A percentile compares a stretch with the other conserved stretches of the same genome.
phyloP scores from a whole-genome alignment of 2,113 vertebrate genomes.

The Callaeas wilsoni region DNA sequence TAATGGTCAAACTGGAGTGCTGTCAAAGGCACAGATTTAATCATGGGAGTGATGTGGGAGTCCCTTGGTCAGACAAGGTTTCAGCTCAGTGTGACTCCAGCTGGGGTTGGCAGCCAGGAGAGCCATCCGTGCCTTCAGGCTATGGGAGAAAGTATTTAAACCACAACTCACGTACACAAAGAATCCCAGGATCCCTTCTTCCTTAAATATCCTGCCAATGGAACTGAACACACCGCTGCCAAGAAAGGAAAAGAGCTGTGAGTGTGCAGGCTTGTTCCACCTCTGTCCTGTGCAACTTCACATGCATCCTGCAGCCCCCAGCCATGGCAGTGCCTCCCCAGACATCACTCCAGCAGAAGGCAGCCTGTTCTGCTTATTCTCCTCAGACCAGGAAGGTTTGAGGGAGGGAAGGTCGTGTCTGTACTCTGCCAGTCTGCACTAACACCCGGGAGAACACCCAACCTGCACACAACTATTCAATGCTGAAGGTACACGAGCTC shows the following conservation, averaged over 20 bases:
- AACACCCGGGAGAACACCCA: not conserved
- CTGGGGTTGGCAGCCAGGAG: not conserved
- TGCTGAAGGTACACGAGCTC: not conserved
- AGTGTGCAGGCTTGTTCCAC: not conserved
- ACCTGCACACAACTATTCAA: not conserved
- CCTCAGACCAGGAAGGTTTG: not conserved
- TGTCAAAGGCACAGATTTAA: not conserved
- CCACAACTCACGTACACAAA: slow-evolving; percentile 84
- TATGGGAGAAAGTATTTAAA: not conserved
- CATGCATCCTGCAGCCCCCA: not conserved
- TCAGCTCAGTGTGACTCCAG: not conserved
- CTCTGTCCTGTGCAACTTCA: not conserved
- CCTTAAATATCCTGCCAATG: slow-evolving; percentile 81
- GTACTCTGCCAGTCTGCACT: not conserved
- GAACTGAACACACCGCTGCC: slow-evolving; percentile 80
- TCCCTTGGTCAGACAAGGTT: not conserved
- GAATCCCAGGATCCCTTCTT: slow-evolving; percentile 87
- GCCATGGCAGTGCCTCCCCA: not conserved
- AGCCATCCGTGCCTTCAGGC: not conserved
- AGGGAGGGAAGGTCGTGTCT: not conserved
- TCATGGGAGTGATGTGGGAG: not conserved
- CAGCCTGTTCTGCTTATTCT: not conserved
- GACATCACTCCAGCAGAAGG: not conserved
- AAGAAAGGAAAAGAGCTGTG: not conserved
- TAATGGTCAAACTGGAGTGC: not conserved